Percentiles rank a stretch among this genome's conserved stretches.
phyloP scores from a whole-genome alignment of 2,888 invertebrate species.

The Abrostola triplasia region DNA sequence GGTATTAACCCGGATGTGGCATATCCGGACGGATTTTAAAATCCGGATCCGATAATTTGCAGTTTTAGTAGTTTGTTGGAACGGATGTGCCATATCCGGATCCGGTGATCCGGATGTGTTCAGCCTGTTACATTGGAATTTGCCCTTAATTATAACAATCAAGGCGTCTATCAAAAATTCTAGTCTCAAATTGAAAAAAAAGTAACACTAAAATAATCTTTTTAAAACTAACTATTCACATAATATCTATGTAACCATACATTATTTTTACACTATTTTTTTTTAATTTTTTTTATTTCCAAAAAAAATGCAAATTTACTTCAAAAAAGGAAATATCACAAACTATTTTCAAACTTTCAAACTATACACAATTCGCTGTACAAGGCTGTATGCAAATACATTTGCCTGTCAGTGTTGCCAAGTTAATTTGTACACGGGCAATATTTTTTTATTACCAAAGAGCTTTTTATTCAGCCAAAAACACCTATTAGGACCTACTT shows the following conservation, averaged over 20 bases:
- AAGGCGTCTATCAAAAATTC: background rate
- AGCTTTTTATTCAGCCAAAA: conserved; percentile 40
- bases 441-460: conserved; percentile 41
- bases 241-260: conserved; percentile 45
- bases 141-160: background rate
- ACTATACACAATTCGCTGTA: conserved; percentile 53
- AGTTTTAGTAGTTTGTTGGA: background rate
- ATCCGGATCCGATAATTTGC: conserved; percentile 5
- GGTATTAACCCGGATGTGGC: background rate
- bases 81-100: background rate
- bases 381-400: conserved; percentile 42
- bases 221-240: conserved; percentile 56
- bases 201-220: conserved; percentile 30
- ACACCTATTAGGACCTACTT: conserved; percentile 65
- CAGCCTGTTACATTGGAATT: background rate
- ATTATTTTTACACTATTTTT: conserved; percentile 55
- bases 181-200: conserved; percentile 41
- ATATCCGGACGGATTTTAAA: conserved; percentile 1
- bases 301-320: conserved; percentile 56
- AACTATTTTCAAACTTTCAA: conserved; percentile 50
- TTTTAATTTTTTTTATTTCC: conserved; percentile 39
- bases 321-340: conserved; percentile 56
- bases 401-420: conserved; percentile 35
- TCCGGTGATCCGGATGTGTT: background rate
- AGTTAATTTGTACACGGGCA: conserved; percentile 49